phyloP scores from a whole-genome alignment of 2,888 invertebrate species.

The Linnaemya vulpina region DNA sequence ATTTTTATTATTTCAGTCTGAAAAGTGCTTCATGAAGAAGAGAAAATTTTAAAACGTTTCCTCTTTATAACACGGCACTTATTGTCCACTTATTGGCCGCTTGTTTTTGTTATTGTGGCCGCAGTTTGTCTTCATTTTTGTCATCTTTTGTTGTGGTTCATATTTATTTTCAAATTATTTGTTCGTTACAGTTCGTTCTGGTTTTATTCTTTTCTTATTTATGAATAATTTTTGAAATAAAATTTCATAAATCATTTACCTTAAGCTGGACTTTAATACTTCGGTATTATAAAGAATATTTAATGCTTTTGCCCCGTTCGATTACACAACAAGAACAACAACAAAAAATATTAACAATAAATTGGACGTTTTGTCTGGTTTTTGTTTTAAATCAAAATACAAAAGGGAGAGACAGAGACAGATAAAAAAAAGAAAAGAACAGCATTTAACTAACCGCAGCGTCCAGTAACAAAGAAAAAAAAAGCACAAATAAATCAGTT shows the following conservation, averaged over 20 bases:
- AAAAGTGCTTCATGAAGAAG: too few species aligned
- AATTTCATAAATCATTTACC: conserved; percentile 65
- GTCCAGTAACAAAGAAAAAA: conserved; percentile 48
- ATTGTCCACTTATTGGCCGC: conserved; percentile 7
- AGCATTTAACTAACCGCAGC: conserved; percentile 22
- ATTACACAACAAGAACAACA: not conserved
- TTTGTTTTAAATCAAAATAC: conserved; percentile 39
- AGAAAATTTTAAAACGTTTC: not conserved
- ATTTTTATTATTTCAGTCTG: not conserved
- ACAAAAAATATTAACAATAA: conserved; percentile 56
- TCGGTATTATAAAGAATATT: conserved; percentile 53
- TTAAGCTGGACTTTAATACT: conserved; percentile 59
- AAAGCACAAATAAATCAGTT: conserved; percentile 71
- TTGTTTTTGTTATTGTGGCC: not conserved
- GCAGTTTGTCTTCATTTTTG: conserved; percentile 46
- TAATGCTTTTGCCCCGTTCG: conserved; percentile 54
- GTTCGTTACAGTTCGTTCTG: conserved; percentile 11
- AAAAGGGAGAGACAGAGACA: not conserved
- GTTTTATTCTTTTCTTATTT: not conserved
- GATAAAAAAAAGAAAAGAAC: conserved; percentile 6
- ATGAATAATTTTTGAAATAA: conserved; percentile 23
- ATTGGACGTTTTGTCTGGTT: conserved; percentile 33
- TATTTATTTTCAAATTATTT: conserved; percentile 39
- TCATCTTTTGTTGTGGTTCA: not conserved
- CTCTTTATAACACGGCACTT: conserved; percentile 1